Conservation (phyloP, 1,140 invertebrate species). For the Scaptomyza hsui region DNA sequence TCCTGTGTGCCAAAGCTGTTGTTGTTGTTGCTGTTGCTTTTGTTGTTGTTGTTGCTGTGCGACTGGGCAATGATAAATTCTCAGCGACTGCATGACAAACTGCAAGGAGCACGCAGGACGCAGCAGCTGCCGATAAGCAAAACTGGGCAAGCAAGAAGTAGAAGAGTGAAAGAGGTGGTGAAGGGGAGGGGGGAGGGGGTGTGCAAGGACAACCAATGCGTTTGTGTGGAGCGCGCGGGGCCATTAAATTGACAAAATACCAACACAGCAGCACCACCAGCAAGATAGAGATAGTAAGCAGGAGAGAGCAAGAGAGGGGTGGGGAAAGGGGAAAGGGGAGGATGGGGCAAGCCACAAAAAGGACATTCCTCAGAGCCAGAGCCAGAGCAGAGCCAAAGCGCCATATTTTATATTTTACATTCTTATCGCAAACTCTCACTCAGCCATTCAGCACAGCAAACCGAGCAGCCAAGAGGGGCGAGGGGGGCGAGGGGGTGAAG, state of each 20-base stretch:
- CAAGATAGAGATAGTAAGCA: slow-evolving; percentile 42
- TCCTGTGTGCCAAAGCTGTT: slow-evolving; percentile 59
- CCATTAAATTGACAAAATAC: slow-evolving; percentile 83
- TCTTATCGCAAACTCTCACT: slow-evolving; percentile 84
- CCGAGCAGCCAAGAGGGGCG: neutral
- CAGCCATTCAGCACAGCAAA: slow-evolving; percentile 68
- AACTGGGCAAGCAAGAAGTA: slow-evolving; percentile 23
- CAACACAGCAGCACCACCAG: slow-evolving; percentile 59
- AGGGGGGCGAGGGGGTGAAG: neutral
- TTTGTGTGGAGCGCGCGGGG: slow-evolving; percentile 63
- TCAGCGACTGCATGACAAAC: slow-evolving; percentile 78
- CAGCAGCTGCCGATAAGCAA: slow-evolving; percentile 68
- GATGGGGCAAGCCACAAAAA: slow-evolving; percentile 66
- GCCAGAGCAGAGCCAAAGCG: slow-evolving; percentile 50
- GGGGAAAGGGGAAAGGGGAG: neutral
- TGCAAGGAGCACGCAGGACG: slow-evolving; percentile 76
- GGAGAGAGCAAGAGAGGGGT: slow-evolving; percentile 6
- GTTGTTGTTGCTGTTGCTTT: slow-evolving; percentile 23
- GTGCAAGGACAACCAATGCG: slow-evolving; percentile 35
- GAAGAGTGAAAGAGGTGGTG: too few species aligned
- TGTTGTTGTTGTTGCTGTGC: slow-evolving; percentile 10
- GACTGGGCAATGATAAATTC: slow-evolving; percentile 73
- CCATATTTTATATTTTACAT: slow-evolving; percentile 84
- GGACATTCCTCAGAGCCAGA: slow-evolving; percentile 82
- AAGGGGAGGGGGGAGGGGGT: neutral